These are phyloP conservation scores for Coenonympha arcania DNA, from an alignment of 2,888 invertebrate genomes.

Conservation along the genomic window DNA sequence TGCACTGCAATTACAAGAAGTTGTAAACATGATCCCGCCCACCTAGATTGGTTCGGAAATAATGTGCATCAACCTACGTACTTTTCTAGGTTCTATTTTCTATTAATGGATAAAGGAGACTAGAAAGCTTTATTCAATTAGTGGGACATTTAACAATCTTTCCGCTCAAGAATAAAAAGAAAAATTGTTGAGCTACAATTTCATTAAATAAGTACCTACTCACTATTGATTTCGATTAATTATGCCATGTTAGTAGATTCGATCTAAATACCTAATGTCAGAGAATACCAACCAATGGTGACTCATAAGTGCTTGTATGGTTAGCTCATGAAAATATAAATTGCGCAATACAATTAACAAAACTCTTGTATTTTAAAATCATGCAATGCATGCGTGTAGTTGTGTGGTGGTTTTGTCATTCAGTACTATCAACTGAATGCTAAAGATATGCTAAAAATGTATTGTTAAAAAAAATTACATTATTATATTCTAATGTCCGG, in stretches of 20 bases:
- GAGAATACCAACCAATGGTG: too few species aligned
- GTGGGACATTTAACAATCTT: too few species aligned
- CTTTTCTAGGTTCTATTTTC: constrained; percentile 16
- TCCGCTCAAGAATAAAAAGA: too few species aligned
- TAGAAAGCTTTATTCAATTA: background rate
- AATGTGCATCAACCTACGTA: constrained; percentile 51
- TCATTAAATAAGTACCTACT: too few species aligned
- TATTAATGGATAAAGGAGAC: background rate
- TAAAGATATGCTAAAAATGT: background rate
- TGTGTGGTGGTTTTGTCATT: background rate
- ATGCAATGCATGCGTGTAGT: background rate
- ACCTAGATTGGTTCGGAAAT: constrained; percentile 30
- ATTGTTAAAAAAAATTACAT: background rate
- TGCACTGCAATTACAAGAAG: constrained; percentile 24
- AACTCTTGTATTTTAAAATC: too few species aligned
- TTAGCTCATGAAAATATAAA: background rate
- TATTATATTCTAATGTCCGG: background rate
- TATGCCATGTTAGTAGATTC: background rate
- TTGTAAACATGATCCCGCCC: constrained; percentile 24
- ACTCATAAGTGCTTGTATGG: too few species aligned
- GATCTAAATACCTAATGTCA: background rate
- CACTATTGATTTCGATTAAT: too few species aligned
- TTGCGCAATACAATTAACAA: background rate
- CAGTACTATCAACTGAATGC: background rate
- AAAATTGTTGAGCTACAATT: too few species aligned